These are phyloP conservation scores for Meteorus cinctellus DNA, from an alignment of 2,888 invertebrate genomes.

Conservation along the genomic window DNA sequence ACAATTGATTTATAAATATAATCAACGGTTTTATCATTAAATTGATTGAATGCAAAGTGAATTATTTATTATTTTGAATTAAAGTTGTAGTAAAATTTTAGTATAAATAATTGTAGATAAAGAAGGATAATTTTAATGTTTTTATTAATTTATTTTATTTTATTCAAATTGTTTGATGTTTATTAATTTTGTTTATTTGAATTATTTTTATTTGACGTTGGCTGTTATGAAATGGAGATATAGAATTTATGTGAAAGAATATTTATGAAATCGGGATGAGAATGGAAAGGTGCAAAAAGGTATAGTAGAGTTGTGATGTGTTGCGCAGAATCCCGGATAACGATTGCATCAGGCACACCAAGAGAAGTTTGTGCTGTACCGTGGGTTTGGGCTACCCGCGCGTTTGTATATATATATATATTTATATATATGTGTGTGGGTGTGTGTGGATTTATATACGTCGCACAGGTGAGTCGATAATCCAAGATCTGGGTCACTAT, in stretches of 20 bases:
- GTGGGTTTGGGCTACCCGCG: conserved; percentile 33
- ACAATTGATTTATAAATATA: too few species aligned
- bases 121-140: too few species aligned
- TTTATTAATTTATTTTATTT: too few species aligned
- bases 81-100: neutral
- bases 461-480: conserved; percentile 48
- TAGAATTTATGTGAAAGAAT: neutral
- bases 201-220: too few species aligned
- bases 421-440: neutral
- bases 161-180: too few species aligned
- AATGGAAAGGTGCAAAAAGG: conserved; percentile 56
- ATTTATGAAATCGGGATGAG: conserved; percentile 30
- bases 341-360: conserved; percentile 63
- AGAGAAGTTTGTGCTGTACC: conserved; percentile 54
- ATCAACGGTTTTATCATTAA: too few species aligned
- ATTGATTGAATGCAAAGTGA: too few species aligned
- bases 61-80: neutral
- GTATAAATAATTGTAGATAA: too few species aligned
- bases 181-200: too few species aligned
- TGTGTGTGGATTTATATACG: conserved; percentile 16
- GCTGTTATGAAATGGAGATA: neutral
- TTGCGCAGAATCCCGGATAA: conserved; percentile 73
- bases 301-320: conserved; percentile 47
- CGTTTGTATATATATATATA: conserved; percentile 20
- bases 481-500: conserved; percentile 67